Base-by-base conservation (phyloP, 1,140 invertebrate species). In the Sinonovacula constricta region DNA sequence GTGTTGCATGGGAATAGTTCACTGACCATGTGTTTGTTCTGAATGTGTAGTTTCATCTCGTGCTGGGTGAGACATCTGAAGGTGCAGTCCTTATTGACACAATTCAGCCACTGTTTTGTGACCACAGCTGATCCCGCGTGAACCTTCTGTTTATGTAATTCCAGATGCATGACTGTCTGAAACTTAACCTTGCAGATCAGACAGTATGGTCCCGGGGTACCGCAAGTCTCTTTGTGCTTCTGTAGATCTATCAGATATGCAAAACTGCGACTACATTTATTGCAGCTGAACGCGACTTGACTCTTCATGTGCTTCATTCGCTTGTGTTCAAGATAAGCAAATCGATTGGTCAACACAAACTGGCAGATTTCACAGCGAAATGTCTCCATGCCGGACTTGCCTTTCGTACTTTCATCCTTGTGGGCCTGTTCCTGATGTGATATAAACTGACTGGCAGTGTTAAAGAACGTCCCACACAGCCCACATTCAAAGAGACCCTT, bases 401-500 rank as follows among this genome's bases (percentile, higher is more conserved):
- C 72, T 4, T 49, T 66, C 31, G 49, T 66, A 15, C 39, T 54
- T 14, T 76, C 62, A 10, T n/a, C 31, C 4, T 39, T 15, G 26
- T 76, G 72, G 5, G 28, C 34, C 7, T n/a, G 28, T n/a, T 76
- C 62, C 53, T 76, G 72, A 49, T 76, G 72, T 14, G 26, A 36
- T 34, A 76, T 39, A 45, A 76, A 76, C 72, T 66, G 63, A 65
- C 49, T 59, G 31, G 72, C 72, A 1, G 72, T 76, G 34, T 57
- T 67, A 30, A 76, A 76, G 53, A 76, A 76, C 10, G 33, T 54
- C 26, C 72, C 72, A 59, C 72, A 76, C 22, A 76, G 14, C 3
- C 72, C 72, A 59, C 72, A 76, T 56, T 76, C 72, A 76, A 76
- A 76, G 49, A 76, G 53, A 15, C 72, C 72, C 33, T 76, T 76